Base-by-base conservation (phyloP, 2,797 vertebrate species). In the Onychomys torridus region DNA sequence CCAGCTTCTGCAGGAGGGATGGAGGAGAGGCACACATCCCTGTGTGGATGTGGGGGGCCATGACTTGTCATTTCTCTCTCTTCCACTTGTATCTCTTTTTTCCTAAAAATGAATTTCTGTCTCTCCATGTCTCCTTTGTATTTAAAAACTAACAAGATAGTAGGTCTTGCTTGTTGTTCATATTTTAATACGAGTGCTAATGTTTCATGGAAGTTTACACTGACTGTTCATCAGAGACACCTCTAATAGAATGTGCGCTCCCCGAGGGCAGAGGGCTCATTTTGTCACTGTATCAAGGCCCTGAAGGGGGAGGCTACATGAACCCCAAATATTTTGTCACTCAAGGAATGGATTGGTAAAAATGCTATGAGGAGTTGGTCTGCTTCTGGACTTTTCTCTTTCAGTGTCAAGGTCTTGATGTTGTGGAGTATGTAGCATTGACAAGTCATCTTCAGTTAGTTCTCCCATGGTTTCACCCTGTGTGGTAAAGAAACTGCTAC, bases 171-270 rank as follows among this genome's bases (percentile, higher is more conserved):
- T 83, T 96, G 55, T 96, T 34, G 59, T 78, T 95, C 46, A n/a
- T 90, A 46, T 63, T 97, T 67, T 84, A 92, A 92, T 79, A 76
- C 82, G 85, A 73, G 90, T 91, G 91, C 89, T 95, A 89, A 11
- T 13, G 0, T 92, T 96, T 97, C 81, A 77, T 90, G 82, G 93
- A 96, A 91, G 91, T 81, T 94, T 6, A 85, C 90, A 55, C 21
- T 61, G 82, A 0, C 95, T 96, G 5, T 52, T 95, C 25, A 78
- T 92, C 19, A 86, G 91, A 75, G 14, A 37, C 76, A 94, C 14
- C 32, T 91, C 3, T 93, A 73, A 43, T 76, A 93, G 92, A 95
- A 57, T 92, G 17, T 95, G 82, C 91, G 59, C 55, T 92, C 69
- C 43, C 34, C 16, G 43, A 89, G 84, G 34, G 61, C 76, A 94